Evolutionary conservation across 2,797 vertebrate genomes (phyloP), one percentile per base, ranked within the genome.

Genomic region (Spinibarbus caldwelli): DNA sequence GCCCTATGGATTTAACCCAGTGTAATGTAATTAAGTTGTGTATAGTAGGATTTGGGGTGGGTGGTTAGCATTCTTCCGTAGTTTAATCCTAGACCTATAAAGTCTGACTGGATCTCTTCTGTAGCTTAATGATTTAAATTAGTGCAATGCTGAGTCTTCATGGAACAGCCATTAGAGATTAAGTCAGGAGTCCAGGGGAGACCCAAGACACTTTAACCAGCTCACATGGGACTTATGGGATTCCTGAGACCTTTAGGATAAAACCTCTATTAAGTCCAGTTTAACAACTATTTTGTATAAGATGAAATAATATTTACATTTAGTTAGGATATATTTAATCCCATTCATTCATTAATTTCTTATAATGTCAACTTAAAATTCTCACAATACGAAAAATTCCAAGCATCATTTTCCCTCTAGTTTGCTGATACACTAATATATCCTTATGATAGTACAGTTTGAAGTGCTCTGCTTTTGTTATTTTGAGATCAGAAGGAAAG

Each of bases 61-160:
- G 57, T 57, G 78, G 85, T 77, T 45, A 49, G 86, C 90, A 34
- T 89, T 82, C 64, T 91, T 90, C 92, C 85, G 85, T 86, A 64
- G 85, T 90, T 91, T 91, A 93, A 93, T 92, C 92, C 87, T 81
- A 73, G 38, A 88, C 86, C 71, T 91, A 87, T 89, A 83, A 78
- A 21, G 47, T 82, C 70, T 92, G 89, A 93, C 90, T 86, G 79
- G 94, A 92, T 93, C 87, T 88, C 84, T 92, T 91, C 90, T 31
- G 79, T 89, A 5, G 29, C 70, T 76, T 62, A 83, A 83, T 85
- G 75, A 47, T 67, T 86, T 79, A 86, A 91, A 86, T 41, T 85
- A 71, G 90, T 87, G 38, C 15, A 90, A 83, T 1, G 43, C 86
- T 88, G 88, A 85, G 78, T 84, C 90, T 93, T 90, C 82, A 88